phyloP scores from a whole-genome alignment of 2,888 invertebrate species.

The Torymus auratus region DNA sequence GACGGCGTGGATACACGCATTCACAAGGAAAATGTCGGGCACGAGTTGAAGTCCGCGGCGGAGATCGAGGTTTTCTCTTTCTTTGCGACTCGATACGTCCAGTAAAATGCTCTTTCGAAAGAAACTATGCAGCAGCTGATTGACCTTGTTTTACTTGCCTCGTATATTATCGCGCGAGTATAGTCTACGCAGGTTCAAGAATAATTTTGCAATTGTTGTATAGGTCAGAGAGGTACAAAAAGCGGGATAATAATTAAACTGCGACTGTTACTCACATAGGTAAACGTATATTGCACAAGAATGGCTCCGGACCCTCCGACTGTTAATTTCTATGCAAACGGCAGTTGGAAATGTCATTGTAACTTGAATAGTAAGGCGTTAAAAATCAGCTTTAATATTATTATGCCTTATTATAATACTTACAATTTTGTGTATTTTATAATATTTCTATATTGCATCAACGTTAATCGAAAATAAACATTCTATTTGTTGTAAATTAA shows the following conservation, averaged over 20 bases:
- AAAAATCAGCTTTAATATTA: too few species aligned
- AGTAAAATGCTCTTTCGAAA: slow-evolving; percentile 44
- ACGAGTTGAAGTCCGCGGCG: slow-evolving; percentile 1
- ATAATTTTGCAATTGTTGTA: slow-evolving; percentile 31
- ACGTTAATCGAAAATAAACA: too few species aligned
- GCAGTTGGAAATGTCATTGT: too few species aligned
- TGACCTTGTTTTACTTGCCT: slow-evolving; percentile 32
- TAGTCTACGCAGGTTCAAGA: slow-evolving; percentile 16
- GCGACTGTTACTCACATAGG: slow-evolving; percentile 31
- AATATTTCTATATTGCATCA: too few species aligned
- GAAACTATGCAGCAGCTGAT: not conserved
- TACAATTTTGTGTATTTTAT: too few species aligned
- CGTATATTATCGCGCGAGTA: not conserved
- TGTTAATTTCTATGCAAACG: too few species aligned
- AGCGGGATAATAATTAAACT: slow-evolving; percentile 5
- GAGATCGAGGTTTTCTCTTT: slow-evolving; percentile 41
- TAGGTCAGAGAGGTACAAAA: not conserved
- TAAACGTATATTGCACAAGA: too few species aligned
- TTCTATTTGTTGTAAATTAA: too few species aligned
- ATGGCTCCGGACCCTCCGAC: too few species aligned
- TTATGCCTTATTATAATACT: too few species aligned
- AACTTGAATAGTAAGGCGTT: too few species aligned
- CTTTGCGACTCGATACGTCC: slow-evolving; percentile 20
- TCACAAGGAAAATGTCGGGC: slow-evolving; percentile 35
- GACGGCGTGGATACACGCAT: not conserved